These are phyloP conservation scores for Phthorimaea operculella DNA, from an alignment of 1,140 invertebrate species.

Conservation along the genomic window DNA sequence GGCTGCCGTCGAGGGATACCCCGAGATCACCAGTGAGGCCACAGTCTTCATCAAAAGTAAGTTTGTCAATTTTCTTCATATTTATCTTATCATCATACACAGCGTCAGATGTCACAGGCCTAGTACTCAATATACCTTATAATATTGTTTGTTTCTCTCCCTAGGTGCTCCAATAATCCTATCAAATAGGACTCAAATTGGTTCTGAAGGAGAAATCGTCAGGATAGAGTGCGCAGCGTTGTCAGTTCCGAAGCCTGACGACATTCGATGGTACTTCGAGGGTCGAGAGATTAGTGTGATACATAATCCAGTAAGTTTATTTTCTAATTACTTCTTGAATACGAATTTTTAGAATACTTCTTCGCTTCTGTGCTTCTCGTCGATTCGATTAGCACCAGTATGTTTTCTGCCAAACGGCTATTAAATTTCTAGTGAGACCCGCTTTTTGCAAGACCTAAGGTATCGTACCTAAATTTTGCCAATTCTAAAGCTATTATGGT, in stretches of 20 bases:
- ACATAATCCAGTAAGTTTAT: constrained; percentile 58
- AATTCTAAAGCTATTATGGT: too few relatives aligned
- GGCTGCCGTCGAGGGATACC: constrained; percentile 83
- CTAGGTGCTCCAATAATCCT: constrained; percentile 83
- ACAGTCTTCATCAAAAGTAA: constrained; percentile 84
- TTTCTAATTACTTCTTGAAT: too few relatives aligned
- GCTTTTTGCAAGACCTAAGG: too few relatives aligned
- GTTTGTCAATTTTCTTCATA: constrained; percentile 4
- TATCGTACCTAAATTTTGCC: too few relatives aligned
- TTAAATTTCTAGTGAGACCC: too few relatives aligned
- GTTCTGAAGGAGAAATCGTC: constrained; percentile 79
- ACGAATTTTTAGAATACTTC: too few relatives aligned
- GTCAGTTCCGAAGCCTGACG: constrained; percentile 88
- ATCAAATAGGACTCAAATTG: constrained; percentile 86
- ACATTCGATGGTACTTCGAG: constrained; percentile 86
- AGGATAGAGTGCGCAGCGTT: constrained; percentile 87
- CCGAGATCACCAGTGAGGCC: constrained; percentile 85
- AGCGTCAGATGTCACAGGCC: too few relatives aligned
- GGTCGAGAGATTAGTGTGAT: constrained; percentile 80
- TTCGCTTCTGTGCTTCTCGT: too few relatives aligned
- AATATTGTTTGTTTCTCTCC: too few relatives aligned
- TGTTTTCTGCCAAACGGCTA: too few relatives aligned
- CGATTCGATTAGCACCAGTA: too few relatives aligned
- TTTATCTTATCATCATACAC: too few relatives aligned
- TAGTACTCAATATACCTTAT: not conserved